Conservation (phyloP, 1,140 invertebrate species). For the Zelostemma sp. region DNA sequence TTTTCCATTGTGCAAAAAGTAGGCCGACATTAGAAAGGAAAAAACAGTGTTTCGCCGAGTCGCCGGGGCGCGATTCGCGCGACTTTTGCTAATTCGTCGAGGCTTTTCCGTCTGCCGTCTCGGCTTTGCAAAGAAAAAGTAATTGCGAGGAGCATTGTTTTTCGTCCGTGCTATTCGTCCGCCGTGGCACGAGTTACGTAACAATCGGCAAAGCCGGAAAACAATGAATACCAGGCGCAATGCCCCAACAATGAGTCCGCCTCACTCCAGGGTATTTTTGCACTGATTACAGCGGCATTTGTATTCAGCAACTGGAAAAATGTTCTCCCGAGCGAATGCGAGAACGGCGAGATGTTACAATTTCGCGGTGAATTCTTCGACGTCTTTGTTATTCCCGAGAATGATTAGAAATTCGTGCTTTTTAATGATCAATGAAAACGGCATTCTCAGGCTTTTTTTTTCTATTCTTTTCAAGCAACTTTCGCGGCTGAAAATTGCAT, state of each 20-base stretch:
- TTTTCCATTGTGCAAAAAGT: not conserved
- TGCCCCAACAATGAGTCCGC: conserved; percentile 50
- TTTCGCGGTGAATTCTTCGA: not conserved
- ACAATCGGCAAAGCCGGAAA: conserved; percentile 62
- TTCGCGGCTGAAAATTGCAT: conserved; percentile 5
- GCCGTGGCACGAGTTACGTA: conserved; percentile 10
- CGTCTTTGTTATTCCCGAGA: not conserved
- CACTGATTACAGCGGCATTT: conserved; percentile 54
- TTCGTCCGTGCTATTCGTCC: conserved; percentile 37
- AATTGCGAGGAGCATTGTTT: conserved; percentile 59
- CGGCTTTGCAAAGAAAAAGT: conserved; percentile 39
- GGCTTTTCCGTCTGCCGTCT: conserved; percentile 26
- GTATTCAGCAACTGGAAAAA: conserved; percentile 41
- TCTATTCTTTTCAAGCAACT: not conserved
- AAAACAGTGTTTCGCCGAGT: not conserved
- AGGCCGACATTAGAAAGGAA: no score
- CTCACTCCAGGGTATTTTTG: conserved; percentile 52
- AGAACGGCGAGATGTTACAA: not conserved
- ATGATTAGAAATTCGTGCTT: no score
- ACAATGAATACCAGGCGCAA: conserved; percentile 56
- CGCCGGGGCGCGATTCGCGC: conserved; percentile 18
- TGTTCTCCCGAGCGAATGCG: conserved; percentile 12
- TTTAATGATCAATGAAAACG: no score
- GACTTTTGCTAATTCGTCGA: conserved; percentile 32
- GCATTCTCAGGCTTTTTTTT: not conserved